Evolutionary conservation across 92 coral and sea anemone genomes (phyloP), one percentile per base, ranked within the genome.

Genomic region (Epizoanthus stellaris): DNA sequence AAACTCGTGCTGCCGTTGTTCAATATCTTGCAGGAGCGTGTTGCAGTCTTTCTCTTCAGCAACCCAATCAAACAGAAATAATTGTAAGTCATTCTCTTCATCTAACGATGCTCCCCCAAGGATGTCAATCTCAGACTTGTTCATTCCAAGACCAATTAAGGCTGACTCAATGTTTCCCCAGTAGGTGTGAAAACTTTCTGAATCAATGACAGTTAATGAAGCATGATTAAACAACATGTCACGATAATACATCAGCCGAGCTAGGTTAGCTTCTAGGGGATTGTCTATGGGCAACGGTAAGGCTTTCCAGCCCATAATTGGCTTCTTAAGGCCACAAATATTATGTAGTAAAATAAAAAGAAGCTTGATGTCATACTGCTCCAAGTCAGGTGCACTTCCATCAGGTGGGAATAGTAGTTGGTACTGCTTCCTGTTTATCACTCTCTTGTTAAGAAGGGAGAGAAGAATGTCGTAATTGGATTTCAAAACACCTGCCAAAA

Each of bases 261-360:
- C 82, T 19, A 77, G 39, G 71, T 77, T 62, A 10, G 82, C 82
- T 20, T 62, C 82, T 36, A 62, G 36, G 60, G 70, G 45, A 1
- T 17, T 62, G 39, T 77, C 82, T 8, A 25, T 0, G 59, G 4
- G 20, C 12, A 11, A 0, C 7, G 82, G 82, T 12, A 8, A 0
- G 1, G 1, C 20, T 0, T 43, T 62, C 82, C 82, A 77, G 12
- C 82, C 82, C 5, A 7, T 20, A 17, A 3, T 62, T n/a, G 82
- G 82, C 82, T 77, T 4, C 47, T 62, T 2, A 16, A 77, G 49
- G 21, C 56, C 82, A 39, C 82, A 77, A 2, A 77, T 69, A 61
- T 39, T 77, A 17, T 10, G 25, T 15, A 77, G 52, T 0, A 77
- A 58, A 10, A 43, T 14, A 21, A 42, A 19, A 4, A 77, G 14